Base-by-base conservation (phyloP, 92 coral and sea anemone species). In the Epizoanthus stellaris region DNA sequence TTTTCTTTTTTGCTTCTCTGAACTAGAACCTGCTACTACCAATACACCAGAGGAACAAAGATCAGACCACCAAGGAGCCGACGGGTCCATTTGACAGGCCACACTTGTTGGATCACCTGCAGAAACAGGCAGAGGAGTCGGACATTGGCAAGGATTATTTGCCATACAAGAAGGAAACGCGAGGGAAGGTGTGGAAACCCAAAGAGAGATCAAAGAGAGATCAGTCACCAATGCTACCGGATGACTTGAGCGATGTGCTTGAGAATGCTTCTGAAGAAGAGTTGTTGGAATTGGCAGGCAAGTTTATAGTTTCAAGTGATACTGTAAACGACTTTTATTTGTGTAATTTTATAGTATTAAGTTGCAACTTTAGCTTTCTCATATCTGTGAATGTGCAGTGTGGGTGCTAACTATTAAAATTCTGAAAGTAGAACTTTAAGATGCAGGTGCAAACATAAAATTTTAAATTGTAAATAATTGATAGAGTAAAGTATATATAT, bases 261-360 rank as follows among this genome's bases (percentile, higher is more conserved):
- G 98, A 96, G 65, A 95, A 95, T 85, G 98, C 98, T 0, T 92
- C 98, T 13, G 98, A 89, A 16, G 98, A 96, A 67, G 98, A 96
- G 73, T 75, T 96, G 74, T 84, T 95, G 70, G 98, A 96, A 75
- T 91, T 96, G 21, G 98, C 98, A 34, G 98, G 98, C 92, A 83
- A 21, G 81, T 45, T 30, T 30, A 30, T 30, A 30, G 36, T 30
- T 30, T 30, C 36, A 30, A 30, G 36, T 30, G 36, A 30, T 30
- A 30, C 36, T 30, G 36, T 30, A 23, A 23, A 23, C 0, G 25
- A 23, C 25, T 23, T 23, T 23, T 23, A 23, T 23, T 23, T 23
- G 25, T 23, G 25, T 23, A 23, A 23, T 23, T 23, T 23, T 23
- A 23, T 23, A 30, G 36, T 30, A 30, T 30, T 30, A 30, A 30